A percentile compares a stretch with the other conserved stretches of the same genome.
phyloP scores from a whole-genome alignment of 2,797 vertebrate genomes.

The Aratinga solstitialis region DNA sequence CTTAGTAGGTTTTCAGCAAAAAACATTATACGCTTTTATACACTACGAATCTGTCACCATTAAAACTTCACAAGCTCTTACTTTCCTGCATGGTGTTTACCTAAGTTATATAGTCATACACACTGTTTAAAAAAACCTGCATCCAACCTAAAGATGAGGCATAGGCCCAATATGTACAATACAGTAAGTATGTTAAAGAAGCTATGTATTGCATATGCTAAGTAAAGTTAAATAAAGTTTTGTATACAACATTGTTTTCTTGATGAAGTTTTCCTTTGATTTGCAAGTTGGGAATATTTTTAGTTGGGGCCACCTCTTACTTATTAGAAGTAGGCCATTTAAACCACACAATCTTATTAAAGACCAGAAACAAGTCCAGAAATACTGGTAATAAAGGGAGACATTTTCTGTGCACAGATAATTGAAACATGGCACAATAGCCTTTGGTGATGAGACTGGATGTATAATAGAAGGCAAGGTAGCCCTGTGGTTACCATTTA shows the following conservation, averaged over 20 bases:
- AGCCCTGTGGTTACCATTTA: neutral
- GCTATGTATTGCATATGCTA: neutral
- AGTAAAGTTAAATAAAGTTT: neutral
- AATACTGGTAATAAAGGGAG: neutral
- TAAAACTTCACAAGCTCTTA: neutral
- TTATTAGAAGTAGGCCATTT: slow-evolving; percentile 5
- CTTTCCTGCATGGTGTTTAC: neutral
- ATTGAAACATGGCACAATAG: slow-evolving; percentile 1
- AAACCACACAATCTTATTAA: neutral
- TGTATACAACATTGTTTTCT: neutral
- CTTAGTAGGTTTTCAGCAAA: neutral
- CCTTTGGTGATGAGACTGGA: neutral
- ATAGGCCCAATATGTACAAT: neutral
- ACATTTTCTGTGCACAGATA: neutral
- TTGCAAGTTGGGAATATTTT: neutral
- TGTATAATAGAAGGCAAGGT: neutral
- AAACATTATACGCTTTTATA: neutral
- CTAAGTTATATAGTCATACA: neutral
- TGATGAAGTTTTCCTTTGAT: neutral
- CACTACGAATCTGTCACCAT: neutral
- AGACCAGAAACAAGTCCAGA: neutral
- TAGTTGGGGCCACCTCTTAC: neutral
- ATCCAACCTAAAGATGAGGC: neutral
- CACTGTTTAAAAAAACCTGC: neutral
- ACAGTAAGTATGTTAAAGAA: neutral